Evolutionary conservation across 2,888 invertebrate genomes (phyloP).

Genomic region (Mellilla xanthometata): DNA sequence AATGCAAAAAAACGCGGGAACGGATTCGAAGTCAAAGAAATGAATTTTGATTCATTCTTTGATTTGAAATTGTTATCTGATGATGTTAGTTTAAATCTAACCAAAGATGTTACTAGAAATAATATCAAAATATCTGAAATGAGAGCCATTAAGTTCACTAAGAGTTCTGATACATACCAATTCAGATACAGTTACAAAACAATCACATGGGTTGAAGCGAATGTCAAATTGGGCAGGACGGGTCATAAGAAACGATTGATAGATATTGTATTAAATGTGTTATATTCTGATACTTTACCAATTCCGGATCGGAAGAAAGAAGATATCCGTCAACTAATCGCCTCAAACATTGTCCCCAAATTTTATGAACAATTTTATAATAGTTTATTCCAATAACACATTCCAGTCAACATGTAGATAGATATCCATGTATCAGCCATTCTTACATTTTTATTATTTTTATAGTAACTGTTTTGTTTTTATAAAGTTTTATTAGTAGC

Average conservation of each 20-base stretch:
- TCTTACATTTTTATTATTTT: too few relatives aligned
- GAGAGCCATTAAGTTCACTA: not conserved
- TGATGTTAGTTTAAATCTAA: not conserved
- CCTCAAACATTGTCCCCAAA: constrained; percentile 27
- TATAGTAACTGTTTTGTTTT: too few relatives aligned
- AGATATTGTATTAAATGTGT: too few relatives aligned
- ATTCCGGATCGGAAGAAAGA: constrained; percentile 23
- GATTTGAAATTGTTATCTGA: not conserved
- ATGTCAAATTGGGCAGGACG: too few relatives aligned
- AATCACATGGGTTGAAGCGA: not conserved
- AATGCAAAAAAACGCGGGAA: too few relatives aligned
- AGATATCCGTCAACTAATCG: constrained; percentile 25
- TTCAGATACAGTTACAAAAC: not conserved
- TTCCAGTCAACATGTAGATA: too few relatives aligned
- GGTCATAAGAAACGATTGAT: too few relatives aligned
- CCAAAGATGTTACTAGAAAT: not conserved
- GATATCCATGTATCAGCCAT: too few relatives aligned
- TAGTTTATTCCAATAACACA: constrained; percentile 23
- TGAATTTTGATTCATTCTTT: constrained; percentile 1
- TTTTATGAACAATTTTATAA: constrained; percentile 28
- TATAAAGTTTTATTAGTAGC: too few relatives aligned
- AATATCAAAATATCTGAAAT: not conserved
- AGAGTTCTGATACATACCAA: not conserved
- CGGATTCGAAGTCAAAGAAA: not conserved
- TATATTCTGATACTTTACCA: too few relatives aligned